Evolutionary conservation across 2,888 invertebrate species (phyloP), one percentile per base, ranked within the genome.

Genomic region (Pharmacophagus antenor): DNA sequence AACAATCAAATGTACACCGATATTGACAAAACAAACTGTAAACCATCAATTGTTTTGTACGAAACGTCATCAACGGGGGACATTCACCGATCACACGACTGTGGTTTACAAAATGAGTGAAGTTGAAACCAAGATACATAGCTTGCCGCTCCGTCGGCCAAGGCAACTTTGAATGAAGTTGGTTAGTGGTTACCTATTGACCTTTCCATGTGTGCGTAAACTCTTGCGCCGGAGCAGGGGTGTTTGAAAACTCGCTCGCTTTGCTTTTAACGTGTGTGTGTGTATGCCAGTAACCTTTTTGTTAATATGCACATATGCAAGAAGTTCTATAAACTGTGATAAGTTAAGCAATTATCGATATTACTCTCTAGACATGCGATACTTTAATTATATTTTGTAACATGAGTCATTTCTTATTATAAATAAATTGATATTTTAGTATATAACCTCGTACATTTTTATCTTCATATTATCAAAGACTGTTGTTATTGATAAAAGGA

Each of bases 21-120:
- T 86, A 87, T 88, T 85, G 84, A 87, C 85, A 84, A 82, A 88
- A 86, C 87, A 84, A 81, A 78, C 71, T 74, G 69, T 70, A 73
- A 74, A 76, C 79, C 69, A 73, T 75, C 75, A 74, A 81, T 80
- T 81, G 82, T 85, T 68, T 41, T 79, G 77, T 67, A 65, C 62
- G 61, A 74, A 80, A 86, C 86, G 87, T 88, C 86, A 86, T 77
- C 78, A 78, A 78, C 64, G 63, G 73, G n/a, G 73, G 68, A 68
- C 56, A 47, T 51, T 51, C 41, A 56, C 77, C 76, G 83, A 85
- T 84, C 82, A 80, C 79, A 76, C 82, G 77, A 77, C 77, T 77
- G 65, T 74, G 67, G 66, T 70, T 71, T 71, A 70, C 67, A 70
- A 78, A 75, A 76, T 71, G 76, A 79, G 81, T 84, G 85, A 85